Evolutionary conservation across 1,140 invertebrate genomes (phyloP).

Genomic region (Hyphantria cunea): DNA sequence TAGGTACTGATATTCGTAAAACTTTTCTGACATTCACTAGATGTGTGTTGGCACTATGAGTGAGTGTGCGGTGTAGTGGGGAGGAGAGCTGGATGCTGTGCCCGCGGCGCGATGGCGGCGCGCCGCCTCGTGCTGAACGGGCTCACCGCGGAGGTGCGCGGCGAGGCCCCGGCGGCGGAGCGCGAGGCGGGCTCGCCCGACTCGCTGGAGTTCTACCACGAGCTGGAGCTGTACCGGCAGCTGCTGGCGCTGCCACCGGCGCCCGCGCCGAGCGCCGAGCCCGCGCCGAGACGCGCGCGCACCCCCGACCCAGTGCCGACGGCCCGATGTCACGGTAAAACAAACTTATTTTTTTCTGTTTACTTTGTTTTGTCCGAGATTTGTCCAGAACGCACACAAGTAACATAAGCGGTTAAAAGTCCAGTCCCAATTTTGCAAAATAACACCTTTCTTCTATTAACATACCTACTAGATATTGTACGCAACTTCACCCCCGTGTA

Average conservation of each 20-base stretch:
- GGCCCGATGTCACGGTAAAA: constrained; percentile 43
- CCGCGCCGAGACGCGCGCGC: constrained; percentile 37
- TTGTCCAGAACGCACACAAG: no score
- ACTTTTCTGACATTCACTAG: background rate
- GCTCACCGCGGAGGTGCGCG: constrained; percentile 63
- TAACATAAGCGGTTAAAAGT: no score
- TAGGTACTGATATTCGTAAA: background rate
- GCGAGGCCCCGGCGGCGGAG: constrained; percentile 1
- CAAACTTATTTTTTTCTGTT: background rate
- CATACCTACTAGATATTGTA: no score
- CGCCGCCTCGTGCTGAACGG: constrained; percentile 71
- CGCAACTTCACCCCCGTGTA: no score
- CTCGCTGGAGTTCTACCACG: constrained; percentile 71
- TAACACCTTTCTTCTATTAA: no score
- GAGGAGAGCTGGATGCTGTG: constrained; percentile 7
- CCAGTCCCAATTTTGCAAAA: no score
- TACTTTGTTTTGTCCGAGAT: no score
- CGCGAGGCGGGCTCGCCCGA: constrained; percentile 37
- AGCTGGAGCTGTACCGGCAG: constrained; percentile 69
- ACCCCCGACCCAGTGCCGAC: constrained; percentile 50
- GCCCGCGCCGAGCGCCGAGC: constrained; percentile 29
- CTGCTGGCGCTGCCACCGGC: constrained; percentile 55
- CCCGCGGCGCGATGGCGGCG: constrained; percentile 50
- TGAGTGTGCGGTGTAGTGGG: constrained; percentile 1
- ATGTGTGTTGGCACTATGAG: background rate